Base-by-base conservation (phyloP, 2,113 vertebrate genomes). In the Delphinus delphis region DNA sequence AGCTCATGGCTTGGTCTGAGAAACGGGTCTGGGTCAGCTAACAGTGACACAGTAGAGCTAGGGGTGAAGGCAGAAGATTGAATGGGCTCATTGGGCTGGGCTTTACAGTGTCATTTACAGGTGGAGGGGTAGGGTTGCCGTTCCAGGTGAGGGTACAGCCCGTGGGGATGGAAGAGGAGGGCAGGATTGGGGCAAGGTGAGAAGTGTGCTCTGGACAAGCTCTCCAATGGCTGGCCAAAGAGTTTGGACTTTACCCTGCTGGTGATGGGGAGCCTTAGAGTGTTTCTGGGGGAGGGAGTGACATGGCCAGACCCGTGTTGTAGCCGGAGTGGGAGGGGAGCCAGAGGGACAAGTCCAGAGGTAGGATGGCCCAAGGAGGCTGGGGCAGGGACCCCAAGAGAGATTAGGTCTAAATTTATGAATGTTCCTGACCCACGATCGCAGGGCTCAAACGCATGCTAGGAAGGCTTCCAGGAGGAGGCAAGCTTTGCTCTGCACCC, bases 391-490 rank as follows among this genome's bases (percentile, higher is more conserved):
- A 8, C 7, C 60, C 8, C 2, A 4, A 76, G 38, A 41, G 67
- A n/a, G 60, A n/a, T 15, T 1, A 77, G 41, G 44, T 31, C 80
- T 36, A 9, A 94, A n/a, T 25, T 81, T 41, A 2, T 5, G 26
- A 44, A n/a, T 65, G 28, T 11, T 31, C 60, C 70, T 41, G 71
- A 60, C 36, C 53, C 50, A 13, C 2, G 4, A 47, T 31, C 41
- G 10, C 31, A 47, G 67, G 33, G 50, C 26, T 84, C 84, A 50
- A 3, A 55, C 20, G 38, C 65, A 62, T 17, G 28, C 67, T 31
- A 26, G 83, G 76, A 88, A 71, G 94, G 33, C 67, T 93, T 88
- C 65, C 60, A 47, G 80, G 81, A 92, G 74, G 83, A 70, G 50
- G 81, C 11, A 13, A 17, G 17, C 65, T 93, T 85, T 81, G 33